phyloP scores from a whole-genome alignment of 2,113 vertebrate genomes.

The Chrysemys picta region DNA sequence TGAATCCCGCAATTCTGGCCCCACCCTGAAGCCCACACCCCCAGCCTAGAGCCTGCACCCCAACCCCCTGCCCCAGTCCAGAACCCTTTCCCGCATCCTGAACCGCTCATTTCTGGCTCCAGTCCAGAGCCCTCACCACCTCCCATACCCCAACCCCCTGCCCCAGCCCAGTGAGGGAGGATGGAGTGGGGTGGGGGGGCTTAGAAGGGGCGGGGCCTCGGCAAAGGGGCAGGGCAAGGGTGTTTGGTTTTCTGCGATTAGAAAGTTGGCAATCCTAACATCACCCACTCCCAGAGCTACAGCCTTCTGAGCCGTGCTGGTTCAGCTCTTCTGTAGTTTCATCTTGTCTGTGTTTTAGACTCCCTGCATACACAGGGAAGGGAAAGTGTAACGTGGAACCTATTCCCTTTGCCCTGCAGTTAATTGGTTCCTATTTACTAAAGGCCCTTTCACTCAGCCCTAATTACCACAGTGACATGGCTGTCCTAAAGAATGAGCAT shows the following conservation, averaged over 20 bases:
- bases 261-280: no score
- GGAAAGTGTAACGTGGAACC: not conserved
- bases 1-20: no score
- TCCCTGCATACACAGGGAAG: not conserved
- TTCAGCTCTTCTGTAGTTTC: not conserved
- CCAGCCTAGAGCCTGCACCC: not conserved
- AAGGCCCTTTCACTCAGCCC: not conserved
- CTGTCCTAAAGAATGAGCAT: not conserved
- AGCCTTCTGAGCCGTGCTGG: not conserved
- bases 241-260: no score
- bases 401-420: not conserved
- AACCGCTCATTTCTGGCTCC: no score
- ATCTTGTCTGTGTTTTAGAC: not conserved
- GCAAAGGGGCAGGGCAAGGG: no score
- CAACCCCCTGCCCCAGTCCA: not conserved
- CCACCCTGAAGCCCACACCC: no score
- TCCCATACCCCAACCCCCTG: no score
- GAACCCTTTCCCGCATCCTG: no score
- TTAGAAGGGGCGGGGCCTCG: no score
- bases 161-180: no score
- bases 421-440: not conserved
- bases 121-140: no score
- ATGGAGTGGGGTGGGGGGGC: no score
- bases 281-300: not conserved
- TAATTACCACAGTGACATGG: not conserved